Evolutionary conservation across 2,888 invertebrate species (phyloP), one percentile per base, ranked within the genome.

Genomic region (Acleris holmiana): DNA sequence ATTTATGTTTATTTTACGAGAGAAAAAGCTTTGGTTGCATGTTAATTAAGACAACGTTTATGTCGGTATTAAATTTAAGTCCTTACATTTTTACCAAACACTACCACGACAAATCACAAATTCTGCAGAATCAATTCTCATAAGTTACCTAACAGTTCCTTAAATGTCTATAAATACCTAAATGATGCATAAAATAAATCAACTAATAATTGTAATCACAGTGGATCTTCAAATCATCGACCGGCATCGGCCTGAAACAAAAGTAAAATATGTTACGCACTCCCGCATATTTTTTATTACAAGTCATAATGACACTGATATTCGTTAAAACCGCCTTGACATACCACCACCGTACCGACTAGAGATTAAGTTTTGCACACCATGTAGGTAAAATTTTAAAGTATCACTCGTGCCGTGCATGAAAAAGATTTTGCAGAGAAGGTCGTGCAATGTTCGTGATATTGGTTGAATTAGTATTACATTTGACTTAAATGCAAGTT

Each of bases 211-310:
- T 29, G 29, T 29, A 61, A 50, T 62, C 40, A 53, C 53, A 29
- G 40, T 17, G 19, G 19, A 59, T 55, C 54, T 65, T 65, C 47
- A 50, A 65, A 60, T 74, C 76, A 83, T 76, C 82, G 82, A 61
- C 79, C 79, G 57, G 78, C 73, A 62, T 83, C 81, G 65, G 74
- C 76, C 83, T 82, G 82, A 57, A 68, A 77, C 74, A 61, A 77
- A 75, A 48, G 50, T 29, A 13, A 19, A 25, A 44, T 40, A 41
- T 23, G 19, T 23, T 47, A n/a, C n/a, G 6, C 23, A 15, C 18
- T 17, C 18, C 48, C 48, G n/a, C 61, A 15, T 47, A 19, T 10
- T 7, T 41, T n/a, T 40, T 25, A 17, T 40, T 19, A 15, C 6
- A 18, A 13, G n/a, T n/a, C n/a, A n/a, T 55, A 13, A 21, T 23